Evolutionary conservation across 2,888 invertebrate genomes (phyloP).

Genomic region (Ophioninae sp.): DNA sequence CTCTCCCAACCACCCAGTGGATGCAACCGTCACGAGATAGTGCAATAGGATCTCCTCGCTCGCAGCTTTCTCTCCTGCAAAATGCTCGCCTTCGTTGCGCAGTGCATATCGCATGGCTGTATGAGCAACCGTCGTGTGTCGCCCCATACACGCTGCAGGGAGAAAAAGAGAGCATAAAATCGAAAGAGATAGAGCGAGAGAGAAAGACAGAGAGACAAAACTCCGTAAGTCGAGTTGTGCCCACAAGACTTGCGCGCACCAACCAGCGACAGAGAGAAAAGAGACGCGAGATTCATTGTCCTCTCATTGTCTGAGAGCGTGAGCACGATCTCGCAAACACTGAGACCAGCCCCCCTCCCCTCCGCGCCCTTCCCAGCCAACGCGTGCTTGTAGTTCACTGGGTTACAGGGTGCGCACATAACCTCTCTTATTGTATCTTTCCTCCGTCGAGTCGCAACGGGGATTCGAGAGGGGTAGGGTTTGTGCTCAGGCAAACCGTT

Average conservation of each 20-base stretch:
- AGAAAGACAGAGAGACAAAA: slow-evolving; percentile 10
- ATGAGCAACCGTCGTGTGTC: slow-evolving; percentile 2
- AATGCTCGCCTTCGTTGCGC: slow-evolving; percentile 40
- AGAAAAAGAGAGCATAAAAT: slow-evolving; percentile 6
- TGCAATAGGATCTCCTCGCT: slow-evolving; percentile 28
- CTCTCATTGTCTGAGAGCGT: slow-evolving; percentile 68
- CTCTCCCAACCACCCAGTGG: too few relatives aligned
- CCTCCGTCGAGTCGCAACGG: too few relatives aligned
- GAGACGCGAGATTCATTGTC: slow-evolving; percentile 74
- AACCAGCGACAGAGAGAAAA: slow-evolving; percentile 33
- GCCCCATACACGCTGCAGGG: background rate
- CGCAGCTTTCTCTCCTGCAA: slow-evolving; percentile 45
- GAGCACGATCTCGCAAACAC: slow-evolving; percentile 36
- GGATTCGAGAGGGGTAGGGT: background rate
- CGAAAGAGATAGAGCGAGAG: background rate
- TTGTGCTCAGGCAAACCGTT: slow-evolving; percentile 24
- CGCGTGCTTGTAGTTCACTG: slow-evolving; percentile 74
- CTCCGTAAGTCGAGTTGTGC: slow-evolving; percentile 32
- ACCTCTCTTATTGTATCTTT: slow-evolving; percentile 5
- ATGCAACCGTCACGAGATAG: slow-evolving; percentile 43
- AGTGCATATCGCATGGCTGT: slow-evolving; percentile 20
- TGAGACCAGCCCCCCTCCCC: slow-evolving; percentile 31
- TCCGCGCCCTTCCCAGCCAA: too few relatives aligned
- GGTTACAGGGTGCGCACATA: slow-evolving; percentile 71
- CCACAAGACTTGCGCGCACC: slow-evolving; percentile 68